Base-by-base conservation (phyloP, 2,888 invertebrate species). In the Caenorhabditis plicata region DNA sequence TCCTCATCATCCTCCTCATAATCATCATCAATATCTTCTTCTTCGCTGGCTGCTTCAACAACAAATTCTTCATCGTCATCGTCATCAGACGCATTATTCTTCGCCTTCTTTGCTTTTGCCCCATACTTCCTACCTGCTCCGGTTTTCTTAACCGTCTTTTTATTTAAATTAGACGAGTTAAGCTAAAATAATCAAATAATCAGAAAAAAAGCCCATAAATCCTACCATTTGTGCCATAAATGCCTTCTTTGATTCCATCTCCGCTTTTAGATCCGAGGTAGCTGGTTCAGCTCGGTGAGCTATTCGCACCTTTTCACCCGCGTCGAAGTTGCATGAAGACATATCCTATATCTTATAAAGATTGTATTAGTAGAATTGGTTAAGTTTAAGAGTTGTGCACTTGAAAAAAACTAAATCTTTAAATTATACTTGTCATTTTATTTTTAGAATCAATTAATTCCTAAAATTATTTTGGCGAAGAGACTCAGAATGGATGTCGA, bases 61-160 rank as follows among this genome's bases (percentile, higher is more conserved):
- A 58, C 46, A 15, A 67, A 50, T 20, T 64, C 64, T 9, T 64
- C 68, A 19, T 62, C 62, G 13, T 62, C 65, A n/a, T 60, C 52
- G 13, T 53, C 52, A 26, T 38, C 60, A 32, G 43, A 43, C 4
- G 39, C 50, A 11, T 45, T 52, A 15, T 43, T 48, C 41, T 20
- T 42, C 42, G n/a, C 32, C 38, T 38, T 53, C 54, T 35, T 54
- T 33, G 19, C 35, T 50, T 61, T 22, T 19, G 3, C 11, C 19
- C 23, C 17, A 40, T 25, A n/a, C 19, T 35, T 35, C 51, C 8
- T 22, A 20, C 48, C 44, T 29, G 43, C 23, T 17, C 48, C 51
- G 4, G 50, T 44, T 20, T 43, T 53, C 27, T 45, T 45, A 1
- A 53, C 40, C 15, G 52, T 48, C 32, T 53, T 46, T 5, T 27